phyloP scores from a whole-genome alignment of 64 coral and sea anemone genomes.

The Montipora capricornis region DNA sequence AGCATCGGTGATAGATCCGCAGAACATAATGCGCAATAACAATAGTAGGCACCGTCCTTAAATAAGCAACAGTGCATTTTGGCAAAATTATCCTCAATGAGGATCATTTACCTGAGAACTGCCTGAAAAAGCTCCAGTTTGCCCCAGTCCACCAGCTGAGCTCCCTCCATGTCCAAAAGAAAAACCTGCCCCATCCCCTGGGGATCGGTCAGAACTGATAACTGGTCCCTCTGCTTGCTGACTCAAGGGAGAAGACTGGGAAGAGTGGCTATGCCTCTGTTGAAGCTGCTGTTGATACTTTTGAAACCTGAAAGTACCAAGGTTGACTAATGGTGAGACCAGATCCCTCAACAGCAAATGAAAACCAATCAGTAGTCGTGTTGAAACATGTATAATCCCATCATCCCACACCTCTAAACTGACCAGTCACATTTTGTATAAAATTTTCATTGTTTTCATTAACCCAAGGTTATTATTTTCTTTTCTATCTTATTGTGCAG shows the following conservation, averaged over 20 bases:
- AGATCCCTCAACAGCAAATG: background rate
- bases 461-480: no score
- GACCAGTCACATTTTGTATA: no score
- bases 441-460: no score
- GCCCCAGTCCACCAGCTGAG: slow-evolving; percentile 8
- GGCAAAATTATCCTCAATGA: background rate
- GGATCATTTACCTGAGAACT: slow-evolving; percentile 8
- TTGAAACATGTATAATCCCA: no score
- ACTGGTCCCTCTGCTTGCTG: slow-evolving; percentile 33
- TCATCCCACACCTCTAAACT: no score
- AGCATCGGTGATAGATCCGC: no score
- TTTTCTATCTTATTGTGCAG: no score
- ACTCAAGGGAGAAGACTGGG: slow-evolving; percentile 65
- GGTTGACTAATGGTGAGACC: background rate
- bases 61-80: background rate
- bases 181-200: slow-evolving; percentile 15
- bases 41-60: no score
- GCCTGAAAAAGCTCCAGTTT: slow-evolving; percentile 32
- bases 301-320: slow-evolving; percentile 76
- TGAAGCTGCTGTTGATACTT: slow-evolving; percentile 97
- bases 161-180: slow-evolving; percentile 9
- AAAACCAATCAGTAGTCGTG: no score
- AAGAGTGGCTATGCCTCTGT: slow-evolving; percentile 85
- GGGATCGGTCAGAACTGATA: slow-evolving; percentile 14
- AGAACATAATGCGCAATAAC: no score